Evolutionary conservation across 2,113 vertebrate genomes (phyloP).

Genomic region (Rhinogobius similis): DNA sequence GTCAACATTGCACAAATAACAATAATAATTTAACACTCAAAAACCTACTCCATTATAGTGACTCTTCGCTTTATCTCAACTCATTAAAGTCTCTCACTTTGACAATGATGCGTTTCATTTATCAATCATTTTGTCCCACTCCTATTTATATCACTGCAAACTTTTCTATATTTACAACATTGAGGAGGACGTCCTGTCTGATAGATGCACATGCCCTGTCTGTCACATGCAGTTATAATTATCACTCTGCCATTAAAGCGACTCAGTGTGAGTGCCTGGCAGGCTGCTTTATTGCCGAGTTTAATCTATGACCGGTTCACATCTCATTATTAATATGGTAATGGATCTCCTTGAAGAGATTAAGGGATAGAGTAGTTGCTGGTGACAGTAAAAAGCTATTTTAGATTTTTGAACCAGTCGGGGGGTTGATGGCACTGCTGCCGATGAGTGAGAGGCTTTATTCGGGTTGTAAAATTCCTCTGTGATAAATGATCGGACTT

Average conservation of each 20-base stretch:
- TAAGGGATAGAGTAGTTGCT: slow-evolving; percentile 66
- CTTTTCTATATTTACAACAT: slow-evolving; percentile 39
- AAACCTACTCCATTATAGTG: too few species aligned
- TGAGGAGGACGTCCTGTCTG: slow-evolving; percentile 20
- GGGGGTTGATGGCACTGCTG: slow-evolving; percentile 23
- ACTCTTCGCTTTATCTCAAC: background rate
- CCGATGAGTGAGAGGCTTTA: slow-evolving; percentile 32
- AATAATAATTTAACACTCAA: too few species aligned
- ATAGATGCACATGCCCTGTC: slow-evolving; percentile 55
- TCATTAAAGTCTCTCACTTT: background rate
- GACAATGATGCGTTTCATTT: background rate
- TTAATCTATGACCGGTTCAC: slow-evolving; percentile 74
- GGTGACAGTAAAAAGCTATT: slow-evolving; percentile 71
- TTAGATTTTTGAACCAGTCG: slow-evolving; percentile 63
- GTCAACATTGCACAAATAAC: too few species aligned
- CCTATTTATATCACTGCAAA: slow-evolving; percentile 37
- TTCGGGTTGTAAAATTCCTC: slow-evolving; percentile 10
- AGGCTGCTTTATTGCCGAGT: slow-evolving; percentile 69
- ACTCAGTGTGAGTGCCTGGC: slow-evolving; percentile 67
- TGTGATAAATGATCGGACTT: slow-evolving; percentile 25
- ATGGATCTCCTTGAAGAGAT: slow-evolving; percentile 78
- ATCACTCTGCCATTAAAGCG: slow-evolving; percentile 69
- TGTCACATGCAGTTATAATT: slow-evolving; percentile 71
- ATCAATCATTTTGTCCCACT: background rate
- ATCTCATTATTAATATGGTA: slow-evolving; percentile 82